Base-by-base conservation (phyloP, 2,888 invertebrate species). In the Hirtodrosophila histrioides region DNA sequence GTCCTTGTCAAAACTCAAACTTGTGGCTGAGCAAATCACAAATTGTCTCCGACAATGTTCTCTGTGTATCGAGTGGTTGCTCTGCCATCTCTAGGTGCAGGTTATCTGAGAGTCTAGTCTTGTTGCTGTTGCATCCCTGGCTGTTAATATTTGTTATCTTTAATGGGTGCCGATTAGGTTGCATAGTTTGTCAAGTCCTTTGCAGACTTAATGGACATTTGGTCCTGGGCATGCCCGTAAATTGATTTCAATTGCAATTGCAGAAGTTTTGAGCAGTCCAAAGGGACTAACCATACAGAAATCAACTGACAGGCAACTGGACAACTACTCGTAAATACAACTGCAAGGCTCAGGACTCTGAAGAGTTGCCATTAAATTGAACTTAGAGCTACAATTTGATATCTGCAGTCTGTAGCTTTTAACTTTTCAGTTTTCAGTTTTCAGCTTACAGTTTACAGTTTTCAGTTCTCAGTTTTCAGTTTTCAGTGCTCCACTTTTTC, bases 311-410 rank as follows among this genome's bases (percentile, higher is more conserved):
- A 10, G 50, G 31, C 44, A 3, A 31, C 44, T 40, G 63, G 62
- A 68, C 71, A 60, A 46, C 48, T 43, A 36, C 17, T 49, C 6
- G 27, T 27, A 27, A 27, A 1, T 6, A 5, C 27, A 2, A 17
- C 17, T 17, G 17, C 17, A 37, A 60, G 65, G 66, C 40, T 60
- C 46, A 33, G 17, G 48, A 71, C 41, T 54, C 40, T 63, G 51
- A 74, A 57, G 67, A 76, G 77, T 50, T 37, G 40, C 67, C 72
- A 71, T 75, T 75, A 75, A 76, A 75, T 75, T 75, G 75, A 65
- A 73, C 75, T 75, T 54, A 43, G 41, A 60, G 24, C 63, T 66
- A 24, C 51, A 69, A 57, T 69, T 56, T 72, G 66, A 66, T 72
- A 69, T 65, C 45, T 40, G 39, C 23, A 44, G 36, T 40, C 12